phyloP scores from a whole-genome alignment of 2,113 vertebrate genomes.

The Tupaia tana region DNA sequence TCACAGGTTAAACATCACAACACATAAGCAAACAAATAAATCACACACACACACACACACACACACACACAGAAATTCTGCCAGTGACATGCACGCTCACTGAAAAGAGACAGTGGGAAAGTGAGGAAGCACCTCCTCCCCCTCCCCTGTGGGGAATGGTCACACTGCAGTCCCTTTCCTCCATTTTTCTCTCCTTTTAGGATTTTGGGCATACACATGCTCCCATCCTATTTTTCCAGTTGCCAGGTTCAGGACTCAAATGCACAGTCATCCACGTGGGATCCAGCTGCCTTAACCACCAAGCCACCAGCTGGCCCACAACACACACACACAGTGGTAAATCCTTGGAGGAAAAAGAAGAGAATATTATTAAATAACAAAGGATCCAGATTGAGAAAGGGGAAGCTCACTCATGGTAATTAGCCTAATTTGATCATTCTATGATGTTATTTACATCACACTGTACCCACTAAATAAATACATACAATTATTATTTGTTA shows the following conservation, averaged over 20 bases:
- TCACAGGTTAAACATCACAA: conserved; percentile 7
- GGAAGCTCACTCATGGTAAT: neutral
- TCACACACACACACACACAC: neutral
- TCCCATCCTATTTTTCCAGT: too few relatives aligned
- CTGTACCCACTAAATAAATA: neutral
- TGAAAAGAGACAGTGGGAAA: too few relatives aligned
- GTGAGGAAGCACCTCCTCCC: too few relatives aligned
- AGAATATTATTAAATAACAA: conserved; percentile 44
- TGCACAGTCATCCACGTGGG: too few relatives aligned
- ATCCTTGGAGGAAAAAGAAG: conserved; percentile 24
- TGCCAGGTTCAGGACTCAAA: too few relatives aligned
- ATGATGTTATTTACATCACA: neutral
- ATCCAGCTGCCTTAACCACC: too few relatives aligned
- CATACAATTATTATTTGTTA: neutral
- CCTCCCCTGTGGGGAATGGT: too few relatives aligned
- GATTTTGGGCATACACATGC: too few relatives aligned
- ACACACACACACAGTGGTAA: neutral
- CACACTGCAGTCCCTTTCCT: too few relatives aligned
- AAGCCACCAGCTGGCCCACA: too few relatives aligned
- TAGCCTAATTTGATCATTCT: neutral
- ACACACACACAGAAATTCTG: neutral
- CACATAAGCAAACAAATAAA: neutral
- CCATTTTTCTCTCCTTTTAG: too few relatives aligned
- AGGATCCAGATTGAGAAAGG: neutral
- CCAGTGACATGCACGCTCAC: too few relatives aligned